Evolutionary conservation across 2,797 vertebrate species (phyloP), one percentile per base, ranked within the genome.

Genomic region (Neoniphon sammara): DNA sequence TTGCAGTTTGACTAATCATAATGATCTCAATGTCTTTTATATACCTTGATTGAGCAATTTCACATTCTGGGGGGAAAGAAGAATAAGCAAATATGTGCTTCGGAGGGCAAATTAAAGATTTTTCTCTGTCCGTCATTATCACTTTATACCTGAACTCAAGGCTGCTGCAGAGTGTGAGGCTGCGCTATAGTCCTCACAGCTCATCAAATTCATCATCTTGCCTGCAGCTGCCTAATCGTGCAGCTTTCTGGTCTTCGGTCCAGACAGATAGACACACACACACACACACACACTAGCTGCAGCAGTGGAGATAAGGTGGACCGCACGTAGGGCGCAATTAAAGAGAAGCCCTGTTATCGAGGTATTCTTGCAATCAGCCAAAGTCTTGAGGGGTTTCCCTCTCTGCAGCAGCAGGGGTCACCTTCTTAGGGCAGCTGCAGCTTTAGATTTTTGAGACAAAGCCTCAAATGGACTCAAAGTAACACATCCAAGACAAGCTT

Each of bases 181-280:
- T 77, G 75, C 66, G 73, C 83, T 87, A 66, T 82, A 87, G 85
- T 86, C 81, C 89, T 85, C 80, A 71, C 77, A 86, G 90, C 88
- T 90, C 88, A 92, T 92, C 91, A 92, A 89, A 91, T 90, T 89
- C 87, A 91, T 89, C 91, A 92, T 91, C 88, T 87, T 34, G 77
- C 85, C 89, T 78, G 80, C 77, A 79, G 84, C 88, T 78, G 75
- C 87, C 85, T 91, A 91, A 91, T 92, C 91, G 86, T 67, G 73
- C 73, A 6, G 85, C 84, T 88, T 85, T 81, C 78, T 82, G 85
- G 72, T 81, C 88, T 79, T 71, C 77, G 7, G 25, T 85, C 67
- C 84, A 81, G 73, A 80, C 91, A 89, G 81, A 84, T 75, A 70
- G 64, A 73, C 69, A 62, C 50, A n/a, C 17, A n/a, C 36, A 50